Base-by-base conservation (phyloP, 2,888 invertebrate genomes). In the Clunio marinus region DNA sequence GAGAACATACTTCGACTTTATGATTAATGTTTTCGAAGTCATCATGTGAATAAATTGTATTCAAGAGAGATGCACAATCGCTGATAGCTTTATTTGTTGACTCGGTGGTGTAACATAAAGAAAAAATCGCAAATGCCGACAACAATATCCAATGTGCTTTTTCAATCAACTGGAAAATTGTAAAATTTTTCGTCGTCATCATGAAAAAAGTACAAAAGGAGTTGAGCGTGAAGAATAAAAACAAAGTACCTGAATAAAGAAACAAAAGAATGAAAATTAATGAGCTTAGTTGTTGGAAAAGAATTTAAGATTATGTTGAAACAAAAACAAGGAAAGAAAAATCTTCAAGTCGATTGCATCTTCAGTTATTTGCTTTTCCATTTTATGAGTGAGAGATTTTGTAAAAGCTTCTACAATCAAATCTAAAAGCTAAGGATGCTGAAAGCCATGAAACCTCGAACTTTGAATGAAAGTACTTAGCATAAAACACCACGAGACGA, bases 151-250 rank as follows among this genome's bases (percentile, higher is more conserved):
- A 63, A 37, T 37, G 46, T 17, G 10, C 25, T 27, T 27, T 46
- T 46, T 63, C 63, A 63, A 63, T 63, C 45, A 63, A 27, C 28
- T 63, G 63, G 46, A 28, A 46, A 63, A 46, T 45, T 63, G 63
- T 46, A 20, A 46, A 63, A 63, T 22, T 45, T 63, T 63, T 63
- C 27, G 46, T 27, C 13, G 63, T n/a, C 17, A 46, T 5, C 63
- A 63, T 41, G 27, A 46, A 63, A 35, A 63, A 63, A 27, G 22
- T 46, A 28, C 63, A 45, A 20, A 63, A 63, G 45, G 46, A 13
- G 22, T 45, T 63, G 20, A 63, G 27, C 10, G 63, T 63, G 37
- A 63, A 46, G 46, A 37, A 37, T 4, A 63, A 27, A 45, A 63
- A 63, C n/a, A 63, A 10, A 27, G 27, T 27, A n/a, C 22, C 63